Evolutionary conservation across 2,797 vertebrate species (phyloP).

Genomic region (Oreortyx pictus): DNA sequence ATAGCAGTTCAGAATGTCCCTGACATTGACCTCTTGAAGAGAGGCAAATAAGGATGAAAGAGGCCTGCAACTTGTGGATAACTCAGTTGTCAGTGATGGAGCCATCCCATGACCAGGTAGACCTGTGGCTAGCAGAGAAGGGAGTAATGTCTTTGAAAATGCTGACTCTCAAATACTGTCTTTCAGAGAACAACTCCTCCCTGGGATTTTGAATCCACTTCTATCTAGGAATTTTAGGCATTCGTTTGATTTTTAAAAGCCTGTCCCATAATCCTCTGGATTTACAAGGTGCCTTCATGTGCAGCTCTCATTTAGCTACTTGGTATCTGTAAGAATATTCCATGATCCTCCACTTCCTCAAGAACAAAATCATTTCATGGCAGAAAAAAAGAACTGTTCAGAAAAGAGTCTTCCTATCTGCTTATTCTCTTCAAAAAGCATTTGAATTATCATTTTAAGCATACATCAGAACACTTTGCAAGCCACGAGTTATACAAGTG

Average conservation of each 20-base stretch:
- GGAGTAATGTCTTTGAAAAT: neutral
- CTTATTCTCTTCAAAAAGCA: neutral
- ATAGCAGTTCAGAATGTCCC: neutral
- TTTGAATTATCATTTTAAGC: neutral
- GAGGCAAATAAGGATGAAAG: neutral
- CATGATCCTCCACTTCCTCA: neutral
- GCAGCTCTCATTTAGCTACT: neutral
- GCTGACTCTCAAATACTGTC: neutral
- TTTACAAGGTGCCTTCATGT: neutral
- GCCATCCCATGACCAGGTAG: neutral
- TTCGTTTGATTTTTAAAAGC: neutral
- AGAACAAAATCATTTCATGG: neutral
- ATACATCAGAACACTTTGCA: neutral
- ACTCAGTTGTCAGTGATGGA: neutral
- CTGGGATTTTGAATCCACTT: neutral
- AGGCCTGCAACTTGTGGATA: rapidly evolving
- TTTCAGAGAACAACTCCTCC: neutral
- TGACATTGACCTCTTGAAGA: neutral
- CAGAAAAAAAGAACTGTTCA: neutral
- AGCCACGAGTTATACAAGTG: neutral
- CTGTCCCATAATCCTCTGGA: neutral
- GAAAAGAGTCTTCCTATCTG: neutral
- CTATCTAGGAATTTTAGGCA: neutral
- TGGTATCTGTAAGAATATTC: neutral
- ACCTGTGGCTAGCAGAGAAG: neutral